phyloP scores from a whole-genome alignment of 2,888 invertebrate species.

The Orchesella flavescens region DNA sequence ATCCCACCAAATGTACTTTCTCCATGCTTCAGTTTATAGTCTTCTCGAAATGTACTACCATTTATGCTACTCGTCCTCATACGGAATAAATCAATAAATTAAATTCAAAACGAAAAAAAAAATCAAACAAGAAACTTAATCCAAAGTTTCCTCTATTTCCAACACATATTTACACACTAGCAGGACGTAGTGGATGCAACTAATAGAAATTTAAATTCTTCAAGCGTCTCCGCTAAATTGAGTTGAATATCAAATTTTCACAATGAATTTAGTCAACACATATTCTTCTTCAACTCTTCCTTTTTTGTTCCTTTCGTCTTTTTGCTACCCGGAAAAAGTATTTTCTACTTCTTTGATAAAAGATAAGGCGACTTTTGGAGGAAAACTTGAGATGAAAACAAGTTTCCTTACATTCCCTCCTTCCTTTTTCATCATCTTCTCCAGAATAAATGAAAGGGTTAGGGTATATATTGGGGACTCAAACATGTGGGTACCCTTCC shows the following conservation, averaged over 20 bases:
- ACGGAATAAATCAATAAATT: too few relatives aligned
- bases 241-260: neutral
- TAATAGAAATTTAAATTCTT: slow-evolving; percentile 52
- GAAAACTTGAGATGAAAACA: neutral
- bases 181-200: slow-evolving; percentile 19
- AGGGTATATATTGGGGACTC: too few relatives aligned
- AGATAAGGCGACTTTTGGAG: neutral
- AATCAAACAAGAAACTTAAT: neutral
- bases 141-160: too few relatives aligned
- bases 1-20: neutral
- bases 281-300: neutral
- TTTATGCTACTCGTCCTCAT: neutral
- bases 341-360: neutral
- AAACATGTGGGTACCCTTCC: too few relatives aligned
- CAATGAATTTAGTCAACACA: neutral
- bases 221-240: slow-evolving; percentile 22
- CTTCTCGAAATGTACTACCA: neutral
- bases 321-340: neutral
- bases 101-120: neutral
- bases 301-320: neutral
- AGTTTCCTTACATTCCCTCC: neutral
- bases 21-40: neutral
- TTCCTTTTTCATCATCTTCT: neutral
- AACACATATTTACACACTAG: neutral
- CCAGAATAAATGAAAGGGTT: neutral